phyloP scores from a whole-genome alignment of 2,797 vertebrate species.

The Takifugu ocellatus region DNA sequence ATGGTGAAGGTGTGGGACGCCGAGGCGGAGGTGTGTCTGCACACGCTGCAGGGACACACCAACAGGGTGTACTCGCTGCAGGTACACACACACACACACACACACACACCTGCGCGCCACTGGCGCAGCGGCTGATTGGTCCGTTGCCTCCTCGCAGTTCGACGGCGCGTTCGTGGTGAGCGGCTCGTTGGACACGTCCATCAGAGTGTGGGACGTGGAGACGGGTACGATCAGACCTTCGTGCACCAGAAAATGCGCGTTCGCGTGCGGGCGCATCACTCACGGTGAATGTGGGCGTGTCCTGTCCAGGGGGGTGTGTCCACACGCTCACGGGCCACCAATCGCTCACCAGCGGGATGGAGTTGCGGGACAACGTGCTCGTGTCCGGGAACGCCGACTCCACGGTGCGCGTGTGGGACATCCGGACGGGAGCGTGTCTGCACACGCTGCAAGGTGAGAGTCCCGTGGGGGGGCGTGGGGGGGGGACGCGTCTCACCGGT shows the following conservation, averaged over 20 bases:
- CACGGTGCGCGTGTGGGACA: slow-evolving; percentile 94
- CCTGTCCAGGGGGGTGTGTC: slow-evolving; percentile 81
- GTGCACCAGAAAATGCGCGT: neutral
- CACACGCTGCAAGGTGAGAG: slow-evolving; percentile 89
- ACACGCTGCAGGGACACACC: slow-evolving; percentile 94
- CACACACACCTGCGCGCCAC: neutral
- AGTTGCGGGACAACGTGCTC: slow-evolving; percentile 90
- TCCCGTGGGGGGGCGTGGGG: neutral
- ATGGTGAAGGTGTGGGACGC: slow-evolving; percentile 98
- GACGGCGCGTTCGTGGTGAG: slow-evolving; percentile 91
- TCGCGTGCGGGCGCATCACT: neutral
- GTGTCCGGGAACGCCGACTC: slow-evolving; percentile 95
- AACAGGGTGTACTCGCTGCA: slow-evolving; percentile 94
- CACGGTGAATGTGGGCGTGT: neutral
- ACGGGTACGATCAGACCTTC: slow-evolving; percentile 59
- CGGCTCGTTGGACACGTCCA: slow-evolving; percentile 92
- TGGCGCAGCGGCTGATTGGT: neutral
- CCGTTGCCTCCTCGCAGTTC: slow-evolving; percentile 72
- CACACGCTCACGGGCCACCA: slow-evolving; percentile 94
- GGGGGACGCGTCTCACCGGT: too few species aligned
- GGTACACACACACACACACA: slow-evolving; percentile 64
- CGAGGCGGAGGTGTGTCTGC: slow-evolving; percentile 90
- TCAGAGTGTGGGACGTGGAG: slow-evolving; percentile 92
- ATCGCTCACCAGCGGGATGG: slow-evolving; percentile 94
- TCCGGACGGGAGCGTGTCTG: slow-evolving; percentile 93